Evolutionary conservation across 2,113 vertebrate genomes (phyloP).

Genomic region (Heterocephalus glaber): DNA sequence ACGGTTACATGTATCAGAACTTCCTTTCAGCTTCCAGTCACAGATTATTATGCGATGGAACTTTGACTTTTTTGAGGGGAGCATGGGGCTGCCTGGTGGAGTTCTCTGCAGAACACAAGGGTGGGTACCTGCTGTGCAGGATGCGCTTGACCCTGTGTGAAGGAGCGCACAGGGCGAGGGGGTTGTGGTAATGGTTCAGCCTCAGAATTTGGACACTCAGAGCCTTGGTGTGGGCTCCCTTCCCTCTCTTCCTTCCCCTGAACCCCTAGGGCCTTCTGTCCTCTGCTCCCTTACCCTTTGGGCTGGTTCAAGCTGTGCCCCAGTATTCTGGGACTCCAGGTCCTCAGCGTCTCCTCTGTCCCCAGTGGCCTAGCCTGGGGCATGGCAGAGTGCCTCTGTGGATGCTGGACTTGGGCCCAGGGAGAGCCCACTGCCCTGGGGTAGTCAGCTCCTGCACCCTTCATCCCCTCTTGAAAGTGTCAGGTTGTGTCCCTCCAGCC

Average conservation of each 20-base stretch:
- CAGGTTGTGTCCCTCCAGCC: not conserved
- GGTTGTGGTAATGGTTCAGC: not conserved
- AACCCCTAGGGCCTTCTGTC: not conserved
- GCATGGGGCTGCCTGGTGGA: not conserved
- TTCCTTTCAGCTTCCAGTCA: slow-evolving; percentile 2
- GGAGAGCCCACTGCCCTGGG: not conserved
- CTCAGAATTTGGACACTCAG: not conserved
- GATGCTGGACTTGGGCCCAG: not conserved
- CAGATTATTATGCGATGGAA: not conserved
- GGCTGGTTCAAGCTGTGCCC: not conserved
- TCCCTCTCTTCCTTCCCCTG: not conserved
- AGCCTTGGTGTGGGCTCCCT: accelerated
- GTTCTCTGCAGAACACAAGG: not conserved
- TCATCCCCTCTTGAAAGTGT: too few species aligned
- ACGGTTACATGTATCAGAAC: not conserved
- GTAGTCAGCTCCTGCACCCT: not conserved
- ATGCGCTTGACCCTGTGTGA: not conserved
- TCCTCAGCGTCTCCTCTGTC: too few species aligned
- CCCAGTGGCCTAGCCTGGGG: not conserved
- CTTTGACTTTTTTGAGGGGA: not conserved
- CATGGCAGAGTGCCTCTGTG: not conserved
- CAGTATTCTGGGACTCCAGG: not conserved
- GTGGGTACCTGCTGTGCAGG: not conserved
- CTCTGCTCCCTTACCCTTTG: not conserved
- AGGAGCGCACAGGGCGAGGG: not conserved